Base-by-base conservation (phyloP, 2,888 invertebrate genomes). In the Taphrorychus bicolor region DNA sequence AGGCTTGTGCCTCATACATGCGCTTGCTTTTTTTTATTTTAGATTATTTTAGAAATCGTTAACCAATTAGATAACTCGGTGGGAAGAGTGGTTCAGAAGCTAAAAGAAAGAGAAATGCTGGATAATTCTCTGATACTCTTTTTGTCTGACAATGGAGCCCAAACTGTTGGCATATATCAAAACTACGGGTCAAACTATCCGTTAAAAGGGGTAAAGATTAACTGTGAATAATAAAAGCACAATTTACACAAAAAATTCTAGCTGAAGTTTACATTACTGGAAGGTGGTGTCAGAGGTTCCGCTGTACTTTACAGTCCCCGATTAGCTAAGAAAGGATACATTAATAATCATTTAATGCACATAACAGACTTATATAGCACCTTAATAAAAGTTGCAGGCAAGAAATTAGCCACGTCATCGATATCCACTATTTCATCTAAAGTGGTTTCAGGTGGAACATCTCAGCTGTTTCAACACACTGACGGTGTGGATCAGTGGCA, bases 301-400 rank as follows among this genome's bases (percentile, higher is more conserved):
- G 92, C 91, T 0, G 88, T 91, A 49, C 83, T 95, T 56, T 94
- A 91, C 88, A 91, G 89, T 75, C 89, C 92, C 0, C 70, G 84
- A 24, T 77, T 88, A n/a, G 78, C 82, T 51, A 82, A 85, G 16
- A 74, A 71, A 4, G 77, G 84, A 11, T 85, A 87, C 73, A 85
- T 92, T 0, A 87, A 86, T 7, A 81, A 85, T 17, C 84, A 88
- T 54, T 82, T 93, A 56, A 87, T 95, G 78, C 94, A 94, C 77
- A 87, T 95, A 9, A 87, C 88, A 3, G 95, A 96, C 80, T 93
- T 93, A 91, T 78, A 95, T 41, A 94, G 95, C 0, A 95, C 95
- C 0, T 80, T 90, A 23, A 77, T 77, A 51, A 59, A 73, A 18
- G 73, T 76, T 5, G 80, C 78, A 69, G 80, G 79, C 78, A 71